Conservation (phyloP, 2,888 invertebrate species). For the Pristionchus exspectatus region DNA sequence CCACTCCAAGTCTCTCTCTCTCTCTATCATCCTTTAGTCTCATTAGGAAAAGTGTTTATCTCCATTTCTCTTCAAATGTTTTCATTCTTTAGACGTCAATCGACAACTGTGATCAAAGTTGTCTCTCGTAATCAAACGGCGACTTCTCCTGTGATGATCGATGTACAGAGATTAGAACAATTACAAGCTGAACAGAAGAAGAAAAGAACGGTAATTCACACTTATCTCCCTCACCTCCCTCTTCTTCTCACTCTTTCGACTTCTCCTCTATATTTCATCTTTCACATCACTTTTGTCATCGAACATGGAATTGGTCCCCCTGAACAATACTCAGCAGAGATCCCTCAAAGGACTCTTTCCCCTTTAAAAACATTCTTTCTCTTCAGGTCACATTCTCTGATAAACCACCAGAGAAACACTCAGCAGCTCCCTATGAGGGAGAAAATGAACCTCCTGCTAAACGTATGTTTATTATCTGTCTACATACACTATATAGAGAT, state of each 20-base stretch:
- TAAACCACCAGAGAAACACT: neutral
- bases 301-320: neutral
- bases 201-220: conserved; percentile 40
- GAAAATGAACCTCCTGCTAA: neutral
- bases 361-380: neutral
- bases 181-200: conserved; percentile 1
- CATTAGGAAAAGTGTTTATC: conserved; percentile 8
- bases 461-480: neutral
- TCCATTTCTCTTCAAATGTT: neutral
- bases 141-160: conserved; percentile 32
- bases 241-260: too few species aligned
- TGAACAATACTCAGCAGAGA: neutral
- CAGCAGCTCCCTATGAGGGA: conserved; percentile 4
- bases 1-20: neutral
- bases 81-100: neutral
- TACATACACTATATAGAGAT: neutral
- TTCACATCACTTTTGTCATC: neutral
- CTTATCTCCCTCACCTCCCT: neutral
- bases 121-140: neutral
- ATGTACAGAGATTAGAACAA: conserved; percentile 32
- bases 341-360: neutral
- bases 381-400: conserved; percentile 44
- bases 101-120: conserved; percentile 16
- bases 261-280: neutral
- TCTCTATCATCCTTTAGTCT: conserved; percentile 15